Conservation (phyloP, 2,113 vertebrate genomes). For the Thunnus maccoyii region DNA sequence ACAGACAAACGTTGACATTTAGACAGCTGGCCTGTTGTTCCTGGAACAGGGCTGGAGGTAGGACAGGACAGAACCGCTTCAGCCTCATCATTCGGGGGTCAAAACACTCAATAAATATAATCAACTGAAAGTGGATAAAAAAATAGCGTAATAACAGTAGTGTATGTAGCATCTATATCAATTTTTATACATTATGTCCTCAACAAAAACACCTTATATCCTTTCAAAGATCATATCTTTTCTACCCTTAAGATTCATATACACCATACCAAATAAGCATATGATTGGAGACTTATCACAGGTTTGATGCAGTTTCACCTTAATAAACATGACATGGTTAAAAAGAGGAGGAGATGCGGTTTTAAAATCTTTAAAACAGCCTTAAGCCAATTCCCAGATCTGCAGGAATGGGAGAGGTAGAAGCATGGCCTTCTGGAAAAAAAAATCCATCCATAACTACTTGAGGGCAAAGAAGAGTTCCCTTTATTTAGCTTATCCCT, state of each 20-base stretch:
- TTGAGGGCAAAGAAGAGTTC: conserved; percentile 34
- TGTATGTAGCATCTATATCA: conserved; percentile 47
- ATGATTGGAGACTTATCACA: conserved; percentile 22
- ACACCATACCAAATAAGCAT: conserved; percentile 9
- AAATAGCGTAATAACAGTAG: conserved; percentile 59
- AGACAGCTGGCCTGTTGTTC: conserved; percentile 72
- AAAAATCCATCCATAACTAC: conserved; percentile 10
- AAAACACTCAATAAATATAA: conserved; percentile 71
- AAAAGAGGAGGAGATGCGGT: conserved; percentile 28
- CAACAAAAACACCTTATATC: conserved; percentile 60
- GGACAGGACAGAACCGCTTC: conserved; percentile 76
- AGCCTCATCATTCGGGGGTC: conserved; percentile 64
- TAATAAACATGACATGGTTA: conserved; percentile 25
- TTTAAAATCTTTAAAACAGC: conserved; percentile 55
- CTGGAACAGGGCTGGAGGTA: conserved; percentile 78
- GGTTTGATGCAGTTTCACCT: conserved; percentile 17
- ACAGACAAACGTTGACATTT: conserved; percentile 73
- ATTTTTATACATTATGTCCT: conserved; percentile 59
- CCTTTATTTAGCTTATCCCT: conserved; percentile 21
- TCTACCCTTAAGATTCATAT: not conserved
- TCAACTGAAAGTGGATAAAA: conserved; percentile 68
- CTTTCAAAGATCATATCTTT: conserved; percentile 9
- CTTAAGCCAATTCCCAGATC: conserved; percentile 49
- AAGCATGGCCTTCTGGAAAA: conserved; percentile 27
- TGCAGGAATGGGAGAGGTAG: conserved; percentile 59